Conservation (phyloP, 1,140 invertebrate species). For the Caerostris extrusa region DNA sequence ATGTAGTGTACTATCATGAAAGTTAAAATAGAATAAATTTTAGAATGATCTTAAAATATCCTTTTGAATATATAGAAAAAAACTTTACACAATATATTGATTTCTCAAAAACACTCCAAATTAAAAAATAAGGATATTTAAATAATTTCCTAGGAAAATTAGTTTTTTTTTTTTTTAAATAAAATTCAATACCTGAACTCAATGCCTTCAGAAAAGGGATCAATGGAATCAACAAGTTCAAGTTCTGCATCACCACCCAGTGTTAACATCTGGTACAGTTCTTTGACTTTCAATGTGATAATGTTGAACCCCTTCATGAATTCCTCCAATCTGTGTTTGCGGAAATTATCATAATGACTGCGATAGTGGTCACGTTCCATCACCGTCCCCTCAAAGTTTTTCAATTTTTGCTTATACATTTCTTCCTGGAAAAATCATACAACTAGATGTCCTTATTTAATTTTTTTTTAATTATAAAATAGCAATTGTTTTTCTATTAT, state of each 20-base stretch:
- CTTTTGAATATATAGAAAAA: too few relatives aligned
- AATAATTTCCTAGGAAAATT: too few relatives aligned
- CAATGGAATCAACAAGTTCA: conserved; percentile 96
- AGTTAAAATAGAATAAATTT: too few relatives aligned
- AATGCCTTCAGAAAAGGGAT: conserved; percentile 98
- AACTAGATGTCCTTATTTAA: neutral
- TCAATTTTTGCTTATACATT: conserved; percentile 82
- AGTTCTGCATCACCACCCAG: conserved; percentile 98
- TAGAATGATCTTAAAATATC: too few relatives aligned
- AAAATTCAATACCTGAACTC: conserved; percentile 88
- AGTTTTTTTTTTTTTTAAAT: too few relatives aligned
- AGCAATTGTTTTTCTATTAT: neutral
- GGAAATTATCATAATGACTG: conserved; percentile 87
- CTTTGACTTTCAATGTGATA: conserved; percentile 95
- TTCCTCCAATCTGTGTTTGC: conserved; percentile 88
- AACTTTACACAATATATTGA: too few relatives aligned
- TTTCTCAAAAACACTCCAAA: too few relatives aligned
- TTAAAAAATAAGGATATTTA: too few relatives aligned
- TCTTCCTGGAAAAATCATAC: conserved; percentile 58
- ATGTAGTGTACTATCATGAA: too few relatives aligned
- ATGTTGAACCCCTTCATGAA: conserved; percentile 94
- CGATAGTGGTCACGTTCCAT: conserved; percentile 89
- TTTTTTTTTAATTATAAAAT: neutral
- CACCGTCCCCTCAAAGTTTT: conserved; percentile 92
- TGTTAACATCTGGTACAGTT: conserved; percentile 99